Conservation (phyloP, 37 sponge, comb jelly and placozoan species). For the Axinella damicornis region DNA sequence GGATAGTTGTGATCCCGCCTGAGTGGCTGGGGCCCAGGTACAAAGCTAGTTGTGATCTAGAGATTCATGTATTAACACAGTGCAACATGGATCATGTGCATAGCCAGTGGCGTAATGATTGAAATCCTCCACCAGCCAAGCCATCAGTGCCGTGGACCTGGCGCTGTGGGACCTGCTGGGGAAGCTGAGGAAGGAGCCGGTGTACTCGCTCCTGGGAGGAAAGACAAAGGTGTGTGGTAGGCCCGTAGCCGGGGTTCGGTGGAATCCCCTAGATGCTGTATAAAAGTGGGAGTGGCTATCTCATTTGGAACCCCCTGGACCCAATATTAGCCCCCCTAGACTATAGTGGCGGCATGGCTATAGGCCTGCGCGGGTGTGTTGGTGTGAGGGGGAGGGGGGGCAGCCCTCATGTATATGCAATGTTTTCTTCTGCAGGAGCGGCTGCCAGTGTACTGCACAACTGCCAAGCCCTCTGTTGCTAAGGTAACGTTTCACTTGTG, state of each 20-base stretch:
- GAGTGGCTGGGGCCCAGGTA: no score
- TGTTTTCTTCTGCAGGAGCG: slow-evolving; percentile 40
- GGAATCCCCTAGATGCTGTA: no score
- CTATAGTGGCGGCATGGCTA: no score
- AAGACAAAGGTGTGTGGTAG: slow-evolving; percentile 75
- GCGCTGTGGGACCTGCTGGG: slow-evolving; percentile 94
- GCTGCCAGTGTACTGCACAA: slow-evolving; percentile 79
- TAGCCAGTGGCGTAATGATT: not conserved
- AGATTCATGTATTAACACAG: no score
- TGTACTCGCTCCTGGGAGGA: slow-evolving; percentile 85
- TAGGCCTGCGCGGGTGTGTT: not conserved
- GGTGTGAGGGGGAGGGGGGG: not conserved
- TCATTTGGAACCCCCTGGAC: no score
- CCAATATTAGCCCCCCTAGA: no score
- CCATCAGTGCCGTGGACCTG: slow-evolving; percentile 93
- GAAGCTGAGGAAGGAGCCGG: slow-evolving; percentile 80
- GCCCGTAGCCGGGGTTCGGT: not conserved
- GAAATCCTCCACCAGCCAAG: slow-evolving; percentile 57
- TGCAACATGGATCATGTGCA: no score
- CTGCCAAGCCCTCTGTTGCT: slow-evolving; percentile 73
- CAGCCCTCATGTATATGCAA: not conserved
- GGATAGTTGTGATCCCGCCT: no score
- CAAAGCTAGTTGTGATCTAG: no score
- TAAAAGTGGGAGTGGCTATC: no score
- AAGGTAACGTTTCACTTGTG: slow-evolving; percentile 26